Evolutionary conservation across 2,113 vertebrate species (phyloP).

Genomic region (Dipodomys spectabilis): DNA sequence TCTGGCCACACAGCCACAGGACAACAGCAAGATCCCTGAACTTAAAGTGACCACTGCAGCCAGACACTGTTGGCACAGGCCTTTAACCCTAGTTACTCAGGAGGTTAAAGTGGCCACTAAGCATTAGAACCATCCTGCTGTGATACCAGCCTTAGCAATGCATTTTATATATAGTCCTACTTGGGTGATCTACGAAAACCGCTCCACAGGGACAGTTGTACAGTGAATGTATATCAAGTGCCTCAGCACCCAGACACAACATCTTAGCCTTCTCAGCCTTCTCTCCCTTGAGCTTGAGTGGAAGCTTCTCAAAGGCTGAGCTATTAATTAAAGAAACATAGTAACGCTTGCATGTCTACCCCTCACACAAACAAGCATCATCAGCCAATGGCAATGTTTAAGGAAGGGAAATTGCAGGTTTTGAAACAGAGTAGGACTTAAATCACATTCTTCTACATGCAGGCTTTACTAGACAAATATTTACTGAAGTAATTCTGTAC

Average conservation of each 20-base stretch:
- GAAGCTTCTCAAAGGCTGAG: not conserved
- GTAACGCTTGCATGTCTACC: not conserved
- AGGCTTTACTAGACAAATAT: not conserved
- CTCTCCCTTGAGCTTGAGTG: not conserved
- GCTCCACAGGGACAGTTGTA: not conserved
- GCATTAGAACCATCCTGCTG: not conserved
- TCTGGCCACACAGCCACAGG: not conserved
- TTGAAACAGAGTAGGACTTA: not conserved
- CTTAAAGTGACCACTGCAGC: not conserved
- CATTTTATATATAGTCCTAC: not conserved
- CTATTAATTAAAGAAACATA: not conserved
- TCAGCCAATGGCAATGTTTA: not conserved
- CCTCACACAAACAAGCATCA: not conserved
- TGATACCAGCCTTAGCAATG: not conserved
- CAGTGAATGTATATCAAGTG: not conserved
- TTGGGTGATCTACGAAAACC: not conserved
- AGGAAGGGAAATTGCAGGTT: not conserved
- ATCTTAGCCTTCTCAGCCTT: not conserved
- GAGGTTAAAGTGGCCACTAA: not conserved
- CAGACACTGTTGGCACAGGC: no score
- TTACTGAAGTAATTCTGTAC: not conserved
- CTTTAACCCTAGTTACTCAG: no score
- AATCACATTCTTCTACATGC: not conserved
- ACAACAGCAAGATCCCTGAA: not conserved
- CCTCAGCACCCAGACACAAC: not conserved